Evolutionary conservation across 2,888 invertebrate species (phyloP), one percentile per base, ranked within the genome.

Genomic region (Scelioninae gen. 1): DNA sequence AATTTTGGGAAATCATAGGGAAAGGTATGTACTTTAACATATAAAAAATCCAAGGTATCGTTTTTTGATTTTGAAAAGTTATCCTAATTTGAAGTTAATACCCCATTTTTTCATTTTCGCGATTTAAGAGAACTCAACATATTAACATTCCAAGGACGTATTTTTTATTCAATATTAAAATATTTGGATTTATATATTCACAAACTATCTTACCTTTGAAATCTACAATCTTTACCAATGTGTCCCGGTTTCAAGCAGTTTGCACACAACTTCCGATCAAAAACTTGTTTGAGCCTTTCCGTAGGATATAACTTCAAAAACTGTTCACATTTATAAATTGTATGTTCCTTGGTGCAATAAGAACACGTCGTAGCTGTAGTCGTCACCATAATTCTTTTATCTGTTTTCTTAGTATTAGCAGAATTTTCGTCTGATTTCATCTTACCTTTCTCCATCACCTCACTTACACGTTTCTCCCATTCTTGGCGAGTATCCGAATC

Each of bases 381-480:
- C 38, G 58, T 23, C 6, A 60, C 23, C 38, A 38, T 15, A 38
- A 60, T 15, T 11, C n/a, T 15, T 43, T 60, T 60, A 5, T 60
- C 58, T 5, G 5, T 15, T 13, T 4, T 23, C 16, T 43, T 60
- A 10, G 1, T 60, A 8, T n/a, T 13, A 1, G 10, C 38, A 8
- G 13, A 49, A 8, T 49, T 49, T 13, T 7, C 11, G 10, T 60
- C 60, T 23, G 29, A 13, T 45, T 62, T 62, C 8, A 7, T 7
- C 32, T 49, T 47, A 8, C 32, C 32, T 23, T 51, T 65, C 7
- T 51, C 65, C 10, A 51, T 51, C 38, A 65, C 51, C 38, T 65
- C 7, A 32, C 47, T 32, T 40, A 66, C 65, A 13, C 49, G 38
- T 31, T 55, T 63, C 13, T 76, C 76, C 66, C 76, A 76, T n/a